phyloP scores from a whole-genome alignment of 2,888 invertebrate species.

The Danaus chrysippus region DNA sequence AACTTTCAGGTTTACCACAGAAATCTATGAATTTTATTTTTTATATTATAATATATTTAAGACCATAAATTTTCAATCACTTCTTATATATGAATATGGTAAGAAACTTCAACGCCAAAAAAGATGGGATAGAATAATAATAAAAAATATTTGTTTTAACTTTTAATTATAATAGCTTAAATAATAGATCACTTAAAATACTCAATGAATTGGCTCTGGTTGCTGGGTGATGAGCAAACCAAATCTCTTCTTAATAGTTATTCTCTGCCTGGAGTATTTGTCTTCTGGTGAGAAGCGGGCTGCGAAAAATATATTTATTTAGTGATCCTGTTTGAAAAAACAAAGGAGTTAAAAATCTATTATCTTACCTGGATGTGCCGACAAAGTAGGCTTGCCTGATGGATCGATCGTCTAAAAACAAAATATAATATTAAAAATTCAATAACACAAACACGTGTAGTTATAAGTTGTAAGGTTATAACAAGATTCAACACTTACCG shows the following conservation, averaged over 20 bases:
- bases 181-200: slow-evolving; percentile 1
- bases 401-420: slow-evolving; percentile 85
- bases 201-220: slow-evolving; percentile 83
- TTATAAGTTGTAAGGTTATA: slow-evolving; percentile 13
- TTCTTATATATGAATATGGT: too few species aligned
- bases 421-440: neutral
- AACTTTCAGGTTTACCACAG: too few species aligned
- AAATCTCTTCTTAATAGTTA: slow-evolving; percentile 93
- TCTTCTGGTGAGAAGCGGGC: slow-evolving; percentile 98
- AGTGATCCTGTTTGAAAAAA: neutral
- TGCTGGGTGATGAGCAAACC: slow-evolving; percentile 91
- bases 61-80: too few species aligned
- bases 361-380: slow-evolving; percentile 89
- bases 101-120: too few species aligned
- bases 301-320: slow-evolving; percentile 54
- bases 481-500: slow-evolving; percentile 77
- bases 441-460: slow-evolving; percentile 7
- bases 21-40: too few species aligned
- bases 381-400: slow-evolving; percentile 87
- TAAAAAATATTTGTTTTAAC: neutral
- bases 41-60: too few species aligned
- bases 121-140: neutral
- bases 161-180: neutral
- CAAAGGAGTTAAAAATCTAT: neutral
- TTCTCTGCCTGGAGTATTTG: slow-evolving; percentile 92